Base-by-base conservation (phyloP, 2,888 invertebrate species). In the Sinodicranocentrus sp. region DNA sequence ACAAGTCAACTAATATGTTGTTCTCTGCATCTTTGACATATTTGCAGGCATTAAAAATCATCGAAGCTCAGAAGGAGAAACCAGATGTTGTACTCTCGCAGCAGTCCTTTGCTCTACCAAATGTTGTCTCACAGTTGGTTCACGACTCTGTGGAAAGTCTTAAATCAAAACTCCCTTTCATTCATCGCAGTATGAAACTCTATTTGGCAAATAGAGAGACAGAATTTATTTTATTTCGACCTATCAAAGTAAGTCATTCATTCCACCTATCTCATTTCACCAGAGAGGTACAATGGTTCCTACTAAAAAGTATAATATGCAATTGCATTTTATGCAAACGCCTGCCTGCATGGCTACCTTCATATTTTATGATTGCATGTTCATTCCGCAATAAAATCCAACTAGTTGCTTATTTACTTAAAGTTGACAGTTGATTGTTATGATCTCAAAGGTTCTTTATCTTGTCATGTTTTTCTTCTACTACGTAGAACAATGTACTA, bases 131-230 rank as follows among this genome's bases (percentile, higher is more conserved):
- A 68, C 85, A 85, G 75, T 84, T 89, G 79, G 84, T 89, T 52
- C 82, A 87, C 21, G 88, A 88, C 57, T 85, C 89, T 44, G 82
- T 88, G 75, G 89, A 89, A 76, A 87, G 88, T 85, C 87, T 98
- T 78, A 96, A 96, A 90, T 92, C 93, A 0, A 94, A 95, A 88
- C 92, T 98, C 43, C 95, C 97, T 0, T 92, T 93, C 5, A 91
- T 98, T 17, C 97, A 97, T 90, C 93, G 95, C 2, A 95, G 96
- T 15, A 97, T 99, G 97, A 95, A 97, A 87, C 93, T 99, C 0
- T 99, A 99, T 91, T 92, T 99, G 73, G 97, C 98, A 15, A 99
- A 98, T 91, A 94, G 95, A 88, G 99, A 99, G 90, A 99, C 99
- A 0, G 99, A 99, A 91, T 96, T 97, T 89, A 98, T 99, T 89